Evolutionary conservation across 2,888 invertebrate genomes (phyloP).

Genomic region (Steinernema hermaphroditum): DNA sequence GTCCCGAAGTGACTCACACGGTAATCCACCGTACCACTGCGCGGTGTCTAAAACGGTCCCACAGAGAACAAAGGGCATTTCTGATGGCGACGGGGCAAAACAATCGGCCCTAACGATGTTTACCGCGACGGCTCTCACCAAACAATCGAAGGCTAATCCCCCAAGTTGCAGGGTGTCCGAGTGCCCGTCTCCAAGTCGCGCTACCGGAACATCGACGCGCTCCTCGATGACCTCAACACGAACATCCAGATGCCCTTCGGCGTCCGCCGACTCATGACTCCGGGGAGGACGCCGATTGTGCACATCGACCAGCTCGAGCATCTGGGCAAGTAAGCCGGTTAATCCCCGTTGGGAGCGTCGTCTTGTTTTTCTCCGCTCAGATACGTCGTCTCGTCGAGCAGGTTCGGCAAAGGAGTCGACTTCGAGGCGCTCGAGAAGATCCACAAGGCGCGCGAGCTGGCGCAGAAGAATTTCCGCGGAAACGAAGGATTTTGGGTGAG

Average conservation of each 20-base stretch:
- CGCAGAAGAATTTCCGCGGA: slow-evolving; percentile 14
- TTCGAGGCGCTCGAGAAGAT: slow-evolving; percentile 51
- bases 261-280: slow-evolving; percentile 61
- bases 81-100: background rate
- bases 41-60: background rate
- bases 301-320: slow-evolving; percentile 59
- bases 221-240: slow-evolving; percentile 63
- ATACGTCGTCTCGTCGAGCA: slow-evolving; percentile 59
- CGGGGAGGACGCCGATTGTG: slow-evolving; percentile 57
- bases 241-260: slow-evolving; percentile 59
- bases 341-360: background rate
- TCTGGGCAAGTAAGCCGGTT: slow-evolving; percentile 57
- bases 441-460: slow-evolving; percentile 38
- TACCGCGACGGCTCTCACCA: slow-evolving; percentile 20
- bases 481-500: slow-evolving; percentile 25
- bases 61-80: background rate
- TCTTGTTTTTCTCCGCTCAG: slow-evolving; percentile 39
- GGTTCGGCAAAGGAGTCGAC: slow-evolving; percentile 52
- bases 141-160: background rate
- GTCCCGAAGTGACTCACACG: too few relatives aligned
- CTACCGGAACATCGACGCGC: slow-evolving; percentile 62
- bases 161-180: slow-evolving; percentile 60
- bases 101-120: slow-evolving; percentile 16
- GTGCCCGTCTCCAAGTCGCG: slow-evolving; percentile 63
- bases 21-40: background rate